Evolutionary conservation across 2,888 invertebrate genomes (phyloP), one percentile per base, ranked within the genome.

Genomic region (Frankliniella fusca): DNA sequence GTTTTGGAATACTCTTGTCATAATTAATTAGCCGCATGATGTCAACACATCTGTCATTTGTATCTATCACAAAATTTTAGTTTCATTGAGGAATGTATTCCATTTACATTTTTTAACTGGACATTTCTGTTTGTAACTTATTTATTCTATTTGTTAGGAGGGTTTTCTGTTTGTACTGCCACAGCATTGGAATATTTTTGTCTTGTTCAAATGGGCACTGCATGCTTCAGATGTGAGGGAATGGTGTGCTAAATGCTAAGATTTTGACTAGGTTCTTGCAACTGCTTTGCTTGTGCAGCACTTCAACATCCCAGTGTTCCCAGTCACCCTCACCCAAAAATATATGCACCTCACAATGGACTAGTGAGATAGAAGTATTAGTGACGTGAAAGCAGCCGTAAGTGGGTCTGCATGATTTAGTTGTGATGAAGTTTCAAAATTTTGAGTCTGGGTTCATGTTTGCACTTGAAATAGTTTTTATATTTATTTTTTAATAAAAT

Each of bases 241-340:
- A 27, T 23, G 70, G 70, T 76, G 27, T 76, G 70, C 70, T 12
- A 27, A 15, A n/a, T 61, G n/a, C 61, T 27, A n/a, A 27, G 27
- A 76, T 76, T 76, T 10, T 76, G 70, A 76, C 70, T 76, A 76
- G 70, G 70, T 61, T 20, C 54, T 76, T 27, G 27, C 70, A 76
- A 27, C 70, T 27, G 70, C 70, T 76, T 76, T 76, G 70, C 70
- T 76, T 76, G 70, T 76, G 70, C 70, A 76, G 70, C 70, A 76
- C 70, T 76, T 76, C 70, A 23, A n/a, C 70, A 76, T 76, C 70
- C 70, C 70, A 76, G 70, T 76, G 70, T 76, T 76, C 70, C 70
- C 70, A 76, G 70, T 76, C 23, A 76, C 70, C 70, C 70, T 76
- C 70, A 76, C 70, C 27, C 70, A 76, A 76, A 76, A 76, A 27